A percentile compares a stretch with the other conserved stretches of the same genome.
phyloP scores from a whole-genome alignment of 2,113 vertebrate genomes.

The Jaculus jaculus region DNA sequence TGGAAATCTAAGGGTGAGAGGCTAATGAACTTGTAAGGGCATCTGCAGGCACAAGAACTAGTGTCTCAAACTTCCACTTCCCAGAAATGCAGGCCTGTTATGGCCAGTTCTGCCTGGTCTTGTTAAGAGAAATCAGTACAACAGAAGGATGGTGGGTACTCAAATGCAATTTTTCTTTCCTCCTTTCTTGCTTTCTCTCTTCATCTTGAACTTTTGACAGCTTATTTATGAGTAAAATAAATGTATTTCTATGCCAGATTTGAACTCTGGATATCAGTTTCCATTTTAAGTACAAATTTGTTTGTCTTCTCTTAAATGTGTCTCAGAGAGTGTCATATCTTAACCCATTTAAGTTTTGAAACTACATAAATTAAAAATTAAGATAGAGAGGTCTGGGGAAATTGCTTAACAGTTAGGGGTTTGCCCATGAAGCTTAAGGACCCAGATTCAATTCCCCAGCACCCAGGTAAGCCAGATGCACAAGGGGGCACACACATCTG shows the following conservation, averaged over 20 bases:
- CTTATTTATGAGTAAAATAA: conserved; percentile 21
- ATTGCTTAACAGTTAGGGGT: too few species aligned
- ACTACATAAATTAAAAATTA: neutral
- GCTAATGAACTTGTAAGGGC: neutral
- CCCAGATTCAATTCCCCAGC: too few species aligned
- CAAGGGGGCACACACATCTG: too few species aligned
- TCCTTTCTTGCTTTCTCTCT: neutral
- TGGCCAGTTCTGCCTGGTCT: neutral
- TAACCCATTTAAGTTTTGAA: neutral
- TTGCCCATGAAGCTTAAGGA: too few species aligned
- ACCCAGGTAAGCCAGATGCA: too few species aligned
- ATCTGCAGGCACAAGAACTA: neutral
- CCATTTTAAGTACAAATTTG: neutral
- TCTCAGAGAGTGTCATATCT: neutral
- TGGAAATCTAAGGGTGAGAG: neutral
- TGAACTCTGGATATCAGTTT: neutral
- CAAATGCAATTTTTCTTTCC: neutral
- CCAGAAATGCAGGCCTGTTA: neutral
- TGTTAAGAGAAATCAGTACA: neutral
- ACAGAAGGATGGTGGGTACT: neutral
- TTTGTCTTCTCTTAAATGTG: neutral
- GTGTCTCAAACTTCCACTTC: neutral
- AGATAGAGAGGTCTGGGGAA: conserved; percentile 3
- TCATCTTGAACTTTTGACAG: neutral
- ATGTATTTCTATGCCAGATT: neutral